Base-by-base conservation (phyloP, 2,888 invertebrate species). In the Camponotus fellah region DNA sequence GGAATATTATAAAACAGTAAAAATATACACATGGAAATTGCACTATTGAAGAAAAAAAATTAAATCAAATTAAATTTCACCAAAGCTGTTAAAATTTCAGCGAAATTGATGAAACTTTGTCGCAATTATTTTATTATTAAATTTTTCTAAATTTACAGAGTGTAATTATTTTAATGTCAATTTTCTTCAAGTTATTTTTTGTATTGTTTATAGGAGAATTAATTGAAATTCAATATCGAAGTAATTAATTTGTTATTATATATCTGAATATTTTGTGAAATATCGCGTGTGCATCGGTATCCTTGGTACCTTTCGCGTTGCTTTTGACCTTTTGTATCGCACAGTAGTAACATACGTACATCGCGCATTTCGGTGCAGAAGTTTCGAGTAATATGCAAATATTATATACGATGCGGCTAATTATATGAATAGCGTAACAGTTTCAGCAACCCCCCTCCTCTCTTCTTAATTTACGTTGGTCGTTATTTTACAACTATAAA, bases 371-470 rank as follows among this genome's bases (percentile, higher is more conserved):
- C 60, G 37, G 37, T 37, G 60, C 79, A 80, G 60, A 80, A 80
- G 79, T 80, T 80, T 60, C 79, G 79, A 80, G 79, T 80, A 80
- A 80, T 80, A 80, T 80, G 79, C 79, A 80, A 80, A 80, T 80
- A 80, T 80, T 80, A 53, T 53, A 53, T 53, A 80, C 79, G 75
- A 75, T 60, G 46, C 60, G 79, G 79, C 79, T 80, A 80, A 80
- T 80, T 80, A 80, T 75, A 80, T 74, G 75, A 46, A 46, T 80
- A 80, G 60, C 75, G 75, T 80, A 80, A 80, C 79, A 80, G 79
- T 74, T 80, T 80, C 79, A 80, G 75, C 79, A 60, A 37, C 46
- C 75, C 60, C 75, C 79, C 58, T 26, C 26, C 26, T 26, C 26
- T 2, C 26, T 26, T 26, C 26, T 26, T 74, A 80, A 80, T 80